Conservation (phyloP, 2,113 vertebrate species). For the Aldabrachelys gigantea region DNA sequence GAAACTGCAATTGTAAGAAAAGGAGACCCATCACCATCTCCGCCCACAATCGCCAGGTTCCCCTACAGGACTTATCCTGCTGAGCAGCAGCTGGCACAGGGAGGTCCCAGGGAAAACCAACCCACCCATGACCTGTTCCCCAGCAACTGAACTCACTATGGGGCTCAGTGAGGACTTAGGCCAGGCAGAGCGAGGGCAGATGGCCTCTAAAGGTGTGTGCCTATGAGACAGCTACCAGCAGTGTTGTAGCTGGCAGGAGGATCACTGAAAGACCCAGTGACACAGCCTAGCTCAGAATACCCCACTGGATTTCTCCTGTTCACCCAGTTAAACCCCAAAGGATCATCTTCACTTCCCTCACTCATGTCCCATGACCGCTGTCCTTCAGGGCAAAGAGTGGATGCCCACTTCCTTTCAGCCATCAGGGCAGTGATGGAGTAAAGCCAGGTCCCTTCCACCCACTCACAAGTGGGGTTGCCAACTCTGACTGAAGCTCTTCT, state of each 20-base stretch:
- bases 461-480: too few relatives aligned
- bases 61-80: fast-evolving
- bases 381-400: neutral
- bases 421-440: neutral
- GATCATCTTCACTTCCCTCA: neutral
- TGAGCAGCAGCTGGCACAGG: neutral
- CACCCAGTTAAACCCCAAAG: neutral
- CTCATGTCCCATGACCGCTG: neutral
- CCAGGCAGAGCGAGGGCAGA: neutral
- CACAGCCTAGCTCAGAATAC: neutral
- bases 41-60: neutral
- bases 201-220: neutral
- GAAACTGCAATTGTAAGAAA: conserved; percentile 85
- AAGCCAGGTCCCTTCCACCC: neutral
- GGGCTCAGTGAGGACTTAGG: neutral
- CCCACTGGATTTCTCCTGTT: neutral
- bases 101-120: neutral
- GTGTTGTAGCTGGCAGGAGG: neutral
- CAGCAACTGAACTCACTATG: neutral
- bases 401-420: neutral
- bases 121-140: neutral
- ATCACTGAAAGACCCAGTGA: neutral
- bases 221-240: neutral
- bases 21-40: neutral
- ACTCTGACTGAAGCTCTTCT: too few relatives aligned